Conservation (phyloP, 2,113 vertebrate species). For the Pelusios castaneus region DNA sequence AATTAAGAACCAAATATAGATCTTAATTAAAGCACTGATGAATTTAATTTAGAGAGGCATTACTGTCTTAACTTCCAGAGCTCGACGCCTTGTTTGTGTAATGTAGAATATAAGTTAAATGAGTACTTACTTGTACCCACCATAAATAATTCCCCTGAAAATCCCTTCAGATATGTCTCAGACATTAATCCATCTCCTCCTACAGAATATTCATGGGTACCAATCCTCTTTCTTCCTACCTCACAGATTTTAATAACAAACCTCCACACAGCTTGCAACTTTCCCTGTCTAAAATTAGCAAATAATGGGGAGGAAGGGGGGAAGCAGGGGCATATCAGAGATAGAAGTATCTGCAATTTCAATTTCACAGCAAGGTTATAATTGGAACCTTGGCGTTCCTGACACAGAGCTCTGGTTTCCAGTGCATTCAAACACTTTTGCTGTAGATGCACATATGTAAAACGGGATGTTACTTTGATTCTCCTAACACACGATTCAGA, state of each 20-base stretch:
- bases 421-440: not conserved
- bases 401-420: not conserved
- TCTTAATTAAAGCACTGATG: slow-evolving; percentile 85
- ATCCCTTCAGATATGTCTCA: slow-evolving; percentile 62
- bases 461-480: not conserved
- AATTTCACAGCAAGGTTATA: rapidly evolving
- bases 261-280: not conserved
- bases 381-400: rapidly evolving
- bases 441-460: not conserved
- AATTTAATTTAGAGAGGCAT: slow-evolving; percentile 84
- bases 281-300: not conserved
- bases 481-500: not conserved
- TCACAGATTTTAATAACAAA: not conserved
- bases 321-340: not conserved
- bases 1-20: slow-evolving; percentile 83
- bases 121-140: slow-evolving; percentile 78
- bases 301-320: not conserved
- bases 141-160: slow-evolving; percentile 78
- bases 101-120: slow-evolving; percentile 79
- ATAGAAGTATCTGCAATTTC: not conserved
- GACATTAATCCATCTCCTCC: slow-evolving; percentile 59
- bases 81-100: slow-evolving; percentile 75
- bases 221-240: not conserved
- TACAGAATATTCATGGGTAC: slow-evolving; percentile 28
- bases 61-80: slow-evolving; percentile 76